Percentiles rank a stretch among this genome's conserved stretches.
Conservation (phyloP, 2,113 vertebrate genomes). For the Bungarus multicinctus region DNA sequence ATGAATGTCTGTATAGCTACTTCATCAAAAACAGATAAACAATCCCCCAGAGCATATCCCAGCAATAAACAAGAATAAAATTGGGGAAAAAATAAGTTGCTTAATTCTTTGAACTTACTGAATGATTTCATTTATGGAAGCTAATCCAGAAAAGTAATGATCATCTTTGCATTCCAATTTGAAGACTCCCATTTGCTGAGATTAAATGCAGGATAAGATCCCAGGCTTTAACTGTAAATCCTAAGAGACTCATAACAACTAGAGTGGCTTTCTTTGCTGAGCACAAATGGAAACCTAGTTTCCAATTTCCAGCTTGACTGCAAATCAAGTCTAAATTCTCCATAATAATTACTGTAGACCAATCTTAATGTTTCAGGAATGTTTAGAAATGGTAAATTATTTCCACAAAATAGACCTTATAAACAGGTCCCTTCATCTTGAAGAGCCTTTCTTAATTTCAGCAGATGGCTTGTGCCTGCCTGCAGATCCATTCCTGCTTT, state of each 20-base stretch:
- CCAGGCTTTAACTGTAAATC: not conserved
- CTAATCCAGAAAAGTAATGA: not conserved
- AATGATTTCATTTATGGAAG: not conserved
- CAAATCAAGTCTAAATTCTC: not conserved
- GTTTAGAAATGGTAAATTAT: not conserved
- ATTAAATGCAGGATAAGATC: not conserved
- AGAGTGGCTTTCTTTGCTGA: not conserved
- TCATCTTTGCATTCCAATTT: not conserved
- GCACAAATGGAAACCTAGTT: not conserved
- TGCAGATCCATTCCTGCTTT: not conserved
- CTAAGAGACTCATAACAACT: not conserved
- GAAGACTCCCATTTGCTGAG: not conserved
- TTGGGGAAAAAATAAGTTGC: not conserved
- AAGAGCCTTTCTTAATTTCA: not conserved
- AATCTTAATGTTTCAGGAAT: not conserved
- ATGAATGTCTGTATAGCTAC: not conserved
- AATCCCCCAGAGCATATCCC: not conserved
- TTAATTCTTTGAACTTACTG: not conserved
- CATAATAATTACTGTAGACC: not conserved
- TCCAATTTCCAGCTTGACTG: not conserved
- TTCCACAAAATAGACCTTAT: not conserved
- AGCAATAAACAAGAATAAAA: not conserved
- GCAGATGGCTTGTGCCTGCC: accelerated
- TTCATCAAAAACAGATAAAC: not conserved
- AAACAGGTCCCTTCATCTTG: not conserved